Conservation (phyloP, 2,113 vertebrate species). For the Nannospalax galili region DNA sequence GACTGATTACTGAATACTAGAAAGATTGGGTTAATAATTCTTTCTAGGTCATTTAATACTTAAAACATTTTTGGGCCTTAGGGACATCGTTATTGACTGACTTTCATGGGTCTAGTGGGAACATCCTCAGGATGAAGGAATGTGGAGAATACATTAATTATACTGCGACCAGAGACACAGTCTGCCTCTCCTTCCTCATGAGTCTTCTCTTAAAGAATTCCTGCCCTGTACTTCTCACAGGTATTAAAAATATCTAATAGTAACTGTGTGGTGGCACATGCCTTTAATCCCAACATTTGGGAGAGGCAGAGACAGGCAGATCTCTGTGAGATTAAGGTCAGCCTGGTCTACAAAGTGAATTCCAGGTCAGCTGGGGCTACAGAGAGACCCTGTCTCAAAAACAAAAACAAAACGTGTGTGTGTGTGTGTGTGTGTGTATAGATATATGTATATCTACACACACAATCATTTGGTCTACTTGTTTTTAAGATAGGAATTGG, state of each 20-base stretch:
- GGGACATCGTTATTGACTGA: slow-evolving; percentile 49
- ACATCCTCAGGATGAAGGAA: slow-evolving; percentile 20
- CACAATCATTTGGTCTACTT: background rate
- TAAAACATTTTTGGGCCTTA: slow-evolving; percentile 15
- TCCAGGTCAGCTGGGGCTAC: too few species aligned
- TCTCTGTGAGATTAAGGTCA: too few species aligned
- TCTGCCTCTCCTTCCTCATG: slow-evolving; percentile 83
- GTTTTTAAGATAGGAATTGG: background rate
- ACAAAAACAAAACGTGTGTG: too few species aligned
- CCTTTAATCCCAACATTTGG: too few species aligned
- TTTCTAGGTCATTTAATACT: background rate
- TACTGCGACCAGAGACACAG: slow-evolving; percentile 78
- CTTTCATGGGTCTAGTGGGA: background rate
- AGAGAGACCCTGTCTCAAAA: too few species aligned
- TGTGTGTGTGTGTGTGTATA: too few species aligned
- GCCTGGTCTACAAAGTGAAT: too few species aligned
- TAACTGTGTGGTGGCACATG: too few species aligned
- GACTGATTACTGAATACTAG: background rate
- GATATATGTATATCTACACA: too few species aligned
- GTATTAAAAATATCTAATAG: slow-evolving; percentile 63
- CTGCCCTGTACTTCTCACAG: slow-evolving; percentile 84
- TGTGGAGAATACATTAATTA: slow-evolving; percentile 39
- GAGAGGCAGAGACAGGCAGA: too few species aligned
- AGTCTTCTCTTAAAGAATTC: slow-evolving; percentile 82
- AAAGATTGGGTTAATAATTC: background rate